Evolutionary conservation across 1,140 invertebrate species (phyloP), one percentile per base, ranked within the genome.

Genomic region (Trichomalopsis sarcophagae): DNA sequence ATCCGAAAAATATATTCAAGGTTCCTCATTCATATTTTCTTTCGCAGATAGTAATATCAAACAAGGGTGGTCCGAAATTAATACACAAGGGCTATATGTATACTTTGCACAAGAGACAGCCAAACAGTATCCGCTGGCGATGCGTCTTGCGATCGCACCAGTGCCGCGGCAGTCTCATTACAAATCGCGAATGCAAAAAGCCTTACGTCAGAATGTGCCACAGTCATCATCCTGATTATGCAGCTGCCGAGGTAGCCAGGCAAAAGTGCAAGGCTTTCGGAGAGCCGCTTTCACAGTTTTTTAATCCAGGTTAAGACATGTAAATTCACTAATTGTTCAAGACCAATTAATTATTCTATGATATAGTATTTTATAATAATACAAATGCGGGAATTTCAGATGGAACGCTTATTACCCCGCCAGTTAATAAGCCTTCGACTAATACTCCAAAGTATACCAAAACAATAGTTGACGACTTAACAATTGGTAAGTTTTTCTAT

Each of bases 21-120:
- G 14, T 55, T 55, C 40, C 21, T 81, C 47, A 40, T 27, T 27
- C 27, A 27, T 27, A 17, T 81, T 81, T 36, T n/a, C 2, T 36
- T 9, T 6, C 88, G 17, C 78, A 92, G 90, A 83, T 93, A 10
- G 89, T 93, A 0, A 74, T 91, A 0, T 94, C 93, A 17, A 94
- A 94, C 74, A 94, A 93, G 87, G 92, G 93, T 7, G 92, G 92
- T 0, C 91, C 91, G 75, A 93, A 94, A 86, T 86, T 94, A n/a
- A 93, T 94, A 55, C 90, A 93, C 82, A 87, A 86, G 6, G 90
- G 92, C 30, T 94, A 90, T 44, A 93, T 94, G 92, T 94, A 94
- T 81, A 94, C 93, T 0, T 87, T 93, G 33, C 93, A 93, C 77
- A 94, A 94, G 77, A 90, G 91, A 75, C 89, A 91, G 55, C 89